phyloP scores from a whole-genome alignment of 2,797 vertebrate species.

The Microhierax caerulescens region DNA sequence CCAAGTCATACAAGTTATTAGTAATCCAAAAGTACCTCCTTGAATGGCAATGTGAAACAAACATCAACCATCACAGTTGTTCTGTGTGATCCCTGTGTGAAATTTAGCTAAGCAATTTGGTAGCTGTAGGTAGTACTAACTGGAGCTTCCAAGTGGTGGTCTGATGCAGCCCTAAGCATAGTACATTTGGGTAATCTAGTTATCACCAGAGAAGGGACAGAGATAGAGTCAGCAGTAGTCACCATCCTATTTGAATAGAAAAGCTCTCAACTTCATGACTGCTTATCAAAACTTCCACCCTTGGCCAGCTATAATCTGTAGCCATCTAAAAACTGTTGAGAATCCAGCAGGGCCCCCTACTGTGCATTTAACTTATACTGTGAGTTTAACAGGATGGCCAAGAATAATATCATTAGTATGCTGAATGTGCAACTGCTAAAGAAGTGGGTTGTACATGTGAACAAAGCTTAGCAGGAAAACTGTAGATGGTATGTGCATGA shows the following conservation, averaged over 20 bases:
- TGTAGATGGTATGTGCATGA: not conserved
- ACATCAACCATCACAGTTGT: not conserved
- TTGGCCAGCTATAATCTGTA: slow-evolving; percentile 9
- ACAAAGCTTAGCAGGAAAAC: slow-evolving; percentile 37
- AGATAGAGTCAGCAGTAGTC: not conserved
- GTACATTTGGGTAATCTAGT: slow-evolving; percentile 4
- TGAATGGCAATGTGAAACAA: not conserved
- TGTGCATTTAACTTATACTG: not conserved
- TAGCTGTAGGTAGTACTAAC: not conserved
- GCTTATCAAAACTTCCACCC: slow-evolving; percentile 33
- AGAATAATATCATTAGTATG: slow-evolving; percentile 35
- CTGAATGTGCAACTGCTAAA: slow-evolving; percentile 39
- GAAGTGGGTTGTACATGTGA: slow-evolving; percentile 36
- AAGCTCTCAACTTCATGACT: slow-evolving; percentile 26
- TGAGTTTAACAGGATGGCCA: slow-evolving; percentile 46
- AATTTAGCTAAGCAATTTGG: slow-evolving; percentile 1
- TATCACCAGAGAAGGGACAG: slow-evolving; percentile 1
- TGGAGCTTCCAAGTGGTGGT: not conserved
- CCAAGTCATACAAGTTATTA: not conserved
- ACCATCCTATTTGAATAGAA: slow-evolving; percentile 38
- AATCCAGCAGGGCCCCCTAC: slow-evolving; percentile 12
- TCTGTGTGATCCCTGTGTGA: slow-evolving; percentile 2
- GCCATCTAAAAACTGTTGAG: slow-evolving; percentile 26
- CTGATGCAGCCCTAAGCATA: not conserved
- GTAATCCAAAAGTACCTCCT: not conserved